Percentiles rank a stretch among this genome's conserved stretches.
Evolutionary conservation across 2,113 vertebrate genomes (phyloP).

Genomic region (Alligator mississippiensis): DNA sequence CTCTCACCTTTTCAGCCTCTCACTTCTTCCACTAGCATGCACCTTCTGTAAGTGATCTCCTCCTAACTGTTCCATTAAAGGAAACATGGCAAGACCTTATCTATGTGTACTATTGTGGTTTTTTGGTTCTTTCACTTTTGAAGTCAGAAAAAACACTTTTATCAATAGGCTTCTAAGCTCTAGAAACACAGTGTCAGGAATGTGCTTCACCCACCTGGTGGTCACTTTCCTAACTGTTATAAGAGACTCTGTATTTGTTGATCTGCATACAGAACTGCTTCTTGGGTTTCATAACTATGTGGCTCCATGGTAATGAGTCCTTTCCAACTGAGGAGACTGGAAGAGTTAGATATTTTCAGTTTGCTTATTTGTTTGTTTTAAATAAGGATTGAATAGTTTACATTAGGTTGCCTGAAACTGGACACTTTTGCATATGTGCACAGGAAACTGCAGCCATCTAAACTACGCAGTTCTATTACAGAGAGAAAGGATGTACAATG

Average conservation of each 20-base stretch:
- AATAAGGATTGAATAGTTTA: not conserved
- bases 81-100: not conserved
- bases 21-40: not conserved
- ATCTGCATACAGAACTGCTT: too few species aligned
- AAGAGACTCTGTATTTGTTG: too few species aligned
- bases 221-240: too few species aligned
- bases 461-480: too few species aligned
- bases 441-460: too few species aligned
- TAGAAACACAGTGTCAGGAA: not conserved
- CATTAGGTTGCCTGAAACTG: accelerated
- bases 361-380: not conserved
- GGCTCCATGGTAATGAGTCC: not conserved
- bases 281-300: too few species aligned
- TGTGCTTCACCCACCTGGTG: too few species aligned
- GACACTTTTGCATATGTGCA: not conserved
- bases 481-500: too few species aligned
- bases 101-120: not conserved
- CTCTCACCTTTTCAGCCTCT: not conserved
- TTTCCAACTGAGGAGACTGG: not conserved
- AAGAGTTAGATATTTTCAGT: not conserved
- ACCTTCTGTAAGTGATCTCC: not conserved
- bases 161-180: not conserved
- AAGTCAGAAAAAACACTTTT: not conserved
- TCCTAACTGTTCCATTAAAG: not conserved
- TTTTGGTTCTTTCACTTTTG: not conserved